Evolutionary conservation across 2,888 invertebrate genomes (phyloP).

Genomic region (Zeuzera pyrina): DNA sequence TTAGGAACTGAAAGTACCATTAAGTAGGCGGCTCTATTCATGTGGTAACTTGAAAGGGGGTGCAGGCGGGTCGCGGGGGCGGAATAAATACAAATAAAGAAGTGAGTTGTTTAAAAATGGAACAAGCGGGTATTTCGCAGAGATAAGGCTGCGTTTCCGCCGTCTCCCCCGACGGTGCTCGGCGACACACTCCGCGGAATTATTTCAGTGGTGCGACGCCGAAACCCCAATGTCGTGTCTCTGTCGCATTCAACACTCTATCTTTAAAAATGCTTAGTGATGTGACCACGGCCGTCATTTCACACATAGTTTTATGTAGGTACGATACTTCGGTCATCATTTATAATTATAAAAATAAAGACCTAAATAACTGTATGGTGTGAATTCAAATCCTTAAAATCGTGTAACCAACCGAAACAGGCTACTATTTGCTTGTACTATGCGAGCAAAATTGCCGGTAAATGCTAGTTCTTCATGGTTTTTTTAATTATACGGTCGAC

Average conservation of each 20-base stretch:
- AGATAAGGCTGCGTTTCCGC: constrained; percentile 72
- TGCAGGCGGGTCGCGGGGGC: constrained; percentile 25
- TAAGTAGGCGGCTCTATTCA: constrained; percentile 69
- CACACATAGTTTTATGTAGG: neutral
- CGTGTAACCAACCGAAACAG: too few species aligned
- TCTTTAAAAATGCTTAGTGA: constrained; percentile 63
- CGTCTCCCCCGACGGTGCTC: constrained; percentile 28
- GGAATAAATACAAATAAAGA: constrained; percentile 67
- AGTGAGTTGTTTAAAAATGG: constrained; percentile 71
- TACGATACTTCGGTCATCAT: too few species aligned
- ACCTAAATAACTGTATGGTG: too few species aligned
- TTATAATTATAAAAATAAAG: too few species aligned
- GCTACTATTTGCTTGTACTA: too few species aligned
- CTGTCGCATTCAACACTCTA: constrained; percentile 67
- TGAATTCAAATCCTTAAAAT: too few species aligned
- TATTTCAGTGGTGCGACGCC: constrained; percentile 66
- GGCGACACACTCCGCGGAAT: constrained; percentile 56
- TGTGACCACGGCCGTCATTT: too few species aligned
- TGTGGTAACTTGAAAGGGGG: constrained; percentile 55
- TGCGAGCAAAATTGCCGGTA: too few species aligned
- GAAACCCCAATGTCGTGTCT: constrained; percentile 60
- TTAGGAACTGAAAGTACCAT: constrained; percentile 72
- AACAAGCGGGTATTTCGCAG: constrained; percentile 65
- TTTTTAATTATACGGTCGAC: too few species aligned
- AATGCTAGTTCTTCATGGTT: too few species aligned